Evolutionary conservation across 53 echinoderm and acorn worm species (phyloP), one percentile per base, ranked within the genome.

Genomic region (Glandiceps talaboti): DNA sequence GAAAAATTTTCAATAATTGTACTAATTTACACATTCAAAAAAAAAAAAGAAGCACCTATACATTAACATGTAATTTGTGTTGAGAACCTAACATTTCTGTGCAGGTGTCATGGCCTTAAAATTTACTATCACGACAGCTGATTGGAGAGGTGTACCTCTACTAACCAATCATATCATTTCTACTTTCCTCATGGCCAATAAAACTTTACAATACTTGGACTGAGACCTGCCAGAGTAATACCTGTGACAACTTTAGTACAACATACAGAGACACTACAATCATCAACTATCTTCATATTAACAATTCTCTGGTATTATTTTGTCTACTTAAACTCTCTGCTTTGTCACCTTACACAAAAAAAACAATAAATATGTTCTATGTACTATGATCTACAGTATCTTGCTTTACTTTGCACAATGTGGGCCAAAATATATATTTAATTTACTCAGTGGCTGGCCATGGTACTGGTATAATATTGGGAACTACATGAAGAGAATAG

Each of bases 1-100:
- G 64, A 45, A 45, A 45, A 45, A 12, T 45, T 45, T 20, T 12
- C 64, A 45, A 30, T 77, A 29, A 28, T 28, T 29, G 29, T 28
- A 77, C 29, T 28, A 77, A 1, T 77, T 26, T 77, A 14, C 77
- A 30, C 77, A 77, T 28, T 28, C 77, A 77, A 30, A 25, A 30
- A 29, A 77, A 77, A 30, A 77, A 77, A 77, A 30, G 29, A 77
- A 20, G 30, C 27, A 75, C 29, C 27, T 75, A 75, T 77, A 77
- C 28, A 26, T 29, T 77, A 26, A 30, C 30, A 77, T 77, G 20
- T 77, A 77, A 26, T 77, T 77, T 77, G 29, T 77, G 20, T 20
- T 45, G 64, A 45, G 64, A 45, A 45, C 20, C 64, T 45, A 45
- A 6, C 20, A 45, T 20, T 45, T 45, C 64, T 45, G 64, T 45